Percentiles rank a stretch among this genome's conserved stretches.
Evolutionary conservation across 1,140 invertebrate genomes (phyloP).

Genomic region (Lepidurus couesii): DNA sequence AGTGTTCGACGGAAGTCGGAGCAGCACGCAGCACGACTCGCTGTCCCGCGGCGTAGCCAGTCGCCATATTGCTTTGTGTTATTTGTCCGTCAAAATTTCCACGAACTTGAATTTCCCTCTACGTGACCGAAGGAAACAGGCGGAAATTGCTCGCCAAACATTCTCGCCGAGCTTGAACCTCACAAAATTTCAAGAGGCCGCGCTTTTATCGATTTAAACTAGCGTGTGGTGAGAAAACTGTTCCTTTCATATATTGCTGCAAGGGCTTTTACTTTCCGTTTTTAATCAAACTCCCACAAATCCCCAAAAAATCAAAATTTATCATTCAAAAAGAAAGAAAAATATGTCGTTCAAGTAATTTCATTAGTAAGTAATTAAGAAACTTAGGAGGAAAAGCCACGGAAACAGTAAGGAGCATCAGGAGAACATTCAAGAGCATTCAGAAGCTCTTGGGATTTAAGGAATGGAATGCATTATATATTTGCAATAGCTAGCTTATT

Average conservation of each 20-base stretch:
- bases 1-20: conserved; percentile 17
- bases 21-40: neutral
- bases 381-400: neutral
- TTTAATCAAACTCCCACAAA: neutral
- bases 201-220: neutral
- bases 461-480: neutral
- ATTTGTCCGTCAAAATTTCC: too few relatives aligned
- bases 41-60: neutral
- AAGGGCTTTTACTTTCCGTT: neutral
- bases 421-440: neutral
- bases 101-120: too few relatives aligned
- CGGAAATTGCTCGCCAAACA: too few relatives aligned
- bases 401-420: neutral
- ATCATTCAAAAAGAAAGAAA: too few relatives aligned
- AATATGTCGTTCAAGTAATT: too few relatives aligned
- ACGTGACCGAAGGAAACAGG: too few relatives aligned
- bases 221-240: neutral
- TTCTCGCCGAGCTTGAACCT: too few relatives aligned
- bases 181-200: too few relatives aligned
- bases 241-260: neutral
- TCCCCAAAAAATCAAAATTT: neutral
- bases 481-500: neutral
- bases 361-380: too few relatives aligned
- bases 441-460: neutral
- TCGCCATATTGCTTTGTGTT: neutral